Conservation (phyloP, 2,888 invertebrate species). For the Cybosia mesomella region DNA sequence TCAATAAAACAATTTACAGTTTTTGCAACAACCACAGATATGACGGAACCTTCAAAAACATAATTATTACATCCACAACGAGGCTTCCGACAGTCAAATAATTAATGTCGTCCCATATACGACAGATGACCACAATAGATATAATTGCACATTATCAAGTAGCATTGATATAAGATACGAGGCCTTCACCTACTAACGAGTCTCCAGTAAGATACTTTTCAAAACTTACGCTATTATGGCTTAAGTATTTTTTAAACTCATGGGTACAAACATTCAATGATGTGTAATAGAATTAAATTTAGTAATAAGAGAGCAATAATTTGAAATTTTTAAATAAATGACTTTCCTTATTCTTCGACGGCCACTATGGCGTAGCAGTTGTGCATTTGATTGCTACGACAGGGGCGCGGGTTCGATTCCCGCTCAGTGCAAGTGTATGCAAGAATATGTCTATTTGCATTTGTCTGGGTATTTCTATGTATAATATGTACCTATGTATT, state of each 20-base stretch:
- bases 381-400: too few relatives aligned
- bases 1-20: slow-evolving; percentile 21
- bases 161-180: slow-evolving; percentile 48
- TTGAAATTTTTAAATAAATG: too few relatives aligned
- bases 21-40: slow-evolving; percentile 22
- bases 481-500: too few relatives aligned
- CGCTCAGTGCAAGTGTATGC: too few relatives aligned
- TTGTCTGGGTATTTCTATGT: too few relatives aligned
- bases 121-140: slow-evolving; percentile 64
- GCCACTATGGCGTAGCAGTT: too few relatives aligned
- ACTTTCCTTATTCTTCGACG: too few relatives aligned
- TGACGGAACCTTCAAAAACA: slow-evolving; percentile 21
- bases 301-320: neutral
- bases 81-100: slow-evolving; percentile 39
- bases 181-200: slow-evolving; percentile 68
- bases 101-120: slow-evolving; percentile 49
- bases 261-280: neutral
- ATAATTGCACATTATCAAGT: slow-evolving; percentile 69
- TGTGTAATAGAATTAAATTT: neutral
- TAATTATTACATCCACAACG: slow-evolving; percentile 35
- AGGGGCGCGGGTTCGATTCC: too few relatives aligned
- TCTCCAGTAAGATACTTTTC: slow-evolving; percentile 26
- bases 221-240: slow-evolving; percentile 3
- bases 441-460: too few relatives aligned
- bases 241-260: neutral